Evolutionary conservation across 2,797 vertebrate genomes (phyloP), one percentile per base, ranked within the genome.

Genomic region (Hylomyscus alleni): DNA sequence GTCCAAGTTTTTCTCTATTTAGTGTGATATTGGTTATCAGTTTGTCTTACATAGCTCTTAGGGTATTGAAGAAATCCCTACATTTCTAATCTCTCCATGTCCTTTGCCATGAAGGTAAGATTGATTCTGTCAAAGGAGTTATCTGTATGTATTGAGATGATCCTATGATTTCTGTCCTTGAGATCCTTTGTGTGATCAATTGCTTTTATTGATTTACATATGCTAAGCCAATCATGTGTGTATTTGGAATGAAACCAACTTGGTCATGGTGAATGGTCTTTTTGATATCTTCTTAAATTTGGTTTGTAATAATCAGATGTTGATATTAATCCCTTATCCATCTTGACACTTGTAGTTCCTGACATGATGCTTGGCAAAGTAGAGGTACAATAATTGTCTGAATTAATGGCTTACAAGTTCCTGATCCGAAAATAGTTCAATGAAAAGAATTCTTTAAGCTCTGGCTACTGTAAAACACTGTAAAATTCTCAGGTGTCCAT

Each of bases 361-460:
- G 60, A 52, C 20, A 69, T 34, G 31, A 50, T 58, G n/a, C 50
- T 37, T n/a, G 20, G 31, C 65, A 67, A 94, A 94, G 26, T 40
- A 81, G 44, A 60, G 6, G 19, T 73, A 93, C n/a, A 65, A 11
- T 58, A 77, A 47, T 90, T 17, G 22, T 44, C 6, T 87, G 50
- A 78, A 80, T 76, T 84, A 56, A 83, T 84, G 24, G 44, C 24
- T 87, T 94, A 34, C 65, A 92, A 87, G 60, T 65, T 11, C 40
- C 22, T 56, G 31, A 65, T 81, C 6, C 31, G 50, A 81, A 87
- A 81, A 76, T 40, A 80, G 84, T 52, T 56, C 93, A 78, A 84
- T 60, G 22, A 73, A 88, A 92, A 76, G 40, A 56, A 90, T 52
- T 84, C n/a, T 69, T 89, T 94, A 2, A 91, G 52, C 56, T 34